Conservation (phyloP, 2,888 invertebrate species). For the Reticulitermes lucifugus region DNA sequence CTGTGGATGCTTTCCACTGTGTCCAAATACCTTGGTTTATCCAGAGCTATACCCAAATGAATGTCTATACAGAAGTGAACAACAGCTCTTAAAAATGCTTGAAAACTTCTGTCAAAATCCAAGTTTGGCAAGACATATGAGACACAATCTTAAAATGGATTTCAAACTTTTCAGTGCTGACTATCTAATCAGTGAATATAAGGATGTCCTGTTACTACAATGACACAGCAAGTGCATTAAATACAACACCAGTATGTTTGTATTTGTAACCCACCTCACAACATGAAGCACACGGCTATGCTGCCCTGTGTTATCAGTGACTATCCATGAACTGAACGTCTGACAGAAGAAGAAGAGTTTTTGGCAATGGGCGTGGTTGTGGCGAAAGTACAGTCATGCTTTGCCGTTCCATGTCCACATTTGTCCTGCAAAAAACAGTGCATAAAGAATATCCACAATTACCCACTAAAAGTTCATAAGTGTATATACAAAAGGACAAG, state of each 20-base stretch:
- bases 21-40: conserved; percentile 76
- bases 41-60: conserved; percentile 76
- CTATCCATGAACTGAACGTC: conserved; percentile 97
- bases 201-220: conserved; percentile 56
- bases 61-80: conserved; percentile 71
- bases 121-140: conserved; percentile 59
- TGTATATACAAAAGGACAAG: too few species aligned
- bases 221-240: background rate
- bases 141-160: conserved; percentile 61
- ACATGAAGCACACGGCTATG: background rate
- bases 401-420: conserved; percentile 89
- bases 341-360: conserved; percentile 86
- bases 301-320: conserved; percentile 67
- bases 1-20: conserved; percentile 77
- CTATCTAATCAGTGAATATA: conserved; percentile 62
- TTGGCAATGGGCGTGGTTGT: conserved; percentile 92
- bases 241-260: too few species aligned
- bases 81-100: conserved; percentile 70
- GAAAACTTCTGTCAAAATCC: conserved; percentile 66
- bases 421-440: conserved; percentile 74
- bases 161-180: conserved; percentile 63
- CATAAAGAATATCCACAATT: background rate
- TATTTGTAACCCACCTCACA: background rate
- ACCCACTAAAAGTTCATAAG: too few species aligned
- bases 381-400: conserved; percentile 91